Evolutionary conservation across 2,113 vertebrate genomes (phyloP), one percentile per base, ranked within the genome.

Genomic region (Corythoichthys haematopterus): DNA sequence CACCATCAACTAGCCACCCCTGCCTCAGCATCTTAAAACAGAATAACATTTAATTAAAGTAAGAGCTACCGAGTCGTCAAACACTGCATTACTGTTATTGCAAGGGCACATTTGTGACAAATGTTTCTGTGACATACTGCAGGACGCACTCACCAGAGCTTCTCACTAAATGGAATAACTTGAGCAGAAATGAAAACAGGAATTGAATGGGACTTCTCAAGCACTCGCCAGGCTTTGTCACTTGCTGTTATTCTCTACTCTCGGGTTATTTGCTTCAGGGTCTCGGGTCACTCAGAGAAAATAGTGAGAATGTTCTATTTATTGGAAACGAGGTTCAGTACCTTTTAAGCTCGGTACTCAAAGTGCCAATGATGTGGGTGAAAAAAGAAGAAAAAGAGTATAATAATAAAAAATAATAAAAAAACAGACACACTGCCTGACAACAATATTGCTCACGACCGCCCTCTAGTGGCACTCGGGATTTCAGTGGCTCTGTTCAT

Each of bases 51-150:
- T 84, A 74, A 89, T 88, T 83, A 88, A 70, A 68, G 73, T 88
- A 84, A 89, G 68, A 87, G 86, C 86, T 78, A 62, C 0, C 59
- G 67, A 80, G 72, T 80, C 73, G 56, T 84, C 80, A 72, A 74
- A 80, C 69, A 64, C 73, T 86, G 82, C 88, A 85, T 85, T 85
- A 86, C 80, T 77, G 63, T 87, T 85, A 88, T 85, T 82, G 77
- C 79, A 3, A 62, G 65, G 46, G 65, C 70, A 77, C 69, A 33
- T 80, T 88, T 74, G 75, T 81, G 85, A 87, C 85, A 71, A 81
- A 85, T 65, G 82, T 77, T 72, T 71, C 28, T 0, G 69, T 74
- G 78, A 76, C 76, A 76, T 20, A 72, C 65, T 40, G 71, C 57
- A 48, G 52, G 36, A 65, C 65, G 43, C 52, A 56, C 12, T 71